Conservation (phyloP, 2,888 invertebrate genomes). For the Parthenolecanium corni region DNA sequence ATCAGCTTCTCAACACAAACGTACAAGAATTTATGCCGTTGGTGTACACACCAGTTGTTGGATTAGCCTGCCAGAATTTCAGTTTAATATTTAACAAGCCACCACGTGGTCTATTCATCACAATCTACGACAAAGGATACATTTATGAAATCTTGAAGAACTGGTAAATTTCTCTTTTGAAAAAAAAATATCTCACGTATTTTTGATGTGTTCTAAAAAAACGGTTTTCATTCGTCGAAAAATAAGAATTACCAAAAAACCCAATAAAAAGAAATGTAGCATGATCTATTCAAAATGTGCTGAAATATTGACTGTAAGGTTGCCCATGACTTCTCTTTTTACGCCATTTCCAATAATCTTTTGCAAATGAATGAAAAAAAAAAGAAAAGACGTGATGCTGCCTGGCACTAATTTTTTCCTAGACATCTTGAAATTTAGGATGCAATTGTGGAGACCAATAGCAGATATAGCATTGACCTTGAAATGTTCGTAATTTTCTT, state of each 20-base stretch:
- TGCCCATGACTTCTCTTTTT: neutral
- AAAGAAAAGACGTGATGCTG: too few relatives aligned
- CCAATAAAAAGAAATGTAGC: too few relatives aligned
- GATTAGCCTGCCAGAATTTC: slow-evolving; percentile 92
- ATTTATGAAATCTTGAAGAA: slow-evolving; percentile 87
- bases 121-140: slow-evolving; percentile 90
- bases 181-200: neutral
- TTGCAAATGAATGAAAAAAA: neutral
- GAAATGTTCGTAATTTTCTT: too few relatives aligned
- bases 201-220: neutral
- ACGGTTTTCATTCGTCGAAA: neutral
- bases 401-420: too few relatives aligned
- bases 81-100: slow-evolving; percentile 83
- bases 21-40: slow-evolving; percentile 90
- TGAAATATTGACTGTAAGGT: neutral
- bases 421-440: too few relatives aligned
- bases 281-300: too few relatives aligned
- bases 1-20: slow-evolving; percentile 73
- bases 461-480: too few relatives aligned
- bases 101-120: slow-evolving; percentile 89
- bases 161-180: slow-evolving; percentile 61
- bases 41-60: slow-evolving; percentile 98
- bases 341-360: neutral
- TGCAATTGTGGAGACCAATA: too few relatives aligned
- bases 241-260: neutral